Evolutionary conservation across 1,140 invertebrate genomes (phyloP).

Genomic region (Diachasmimorpha longicaudata): DNA sequence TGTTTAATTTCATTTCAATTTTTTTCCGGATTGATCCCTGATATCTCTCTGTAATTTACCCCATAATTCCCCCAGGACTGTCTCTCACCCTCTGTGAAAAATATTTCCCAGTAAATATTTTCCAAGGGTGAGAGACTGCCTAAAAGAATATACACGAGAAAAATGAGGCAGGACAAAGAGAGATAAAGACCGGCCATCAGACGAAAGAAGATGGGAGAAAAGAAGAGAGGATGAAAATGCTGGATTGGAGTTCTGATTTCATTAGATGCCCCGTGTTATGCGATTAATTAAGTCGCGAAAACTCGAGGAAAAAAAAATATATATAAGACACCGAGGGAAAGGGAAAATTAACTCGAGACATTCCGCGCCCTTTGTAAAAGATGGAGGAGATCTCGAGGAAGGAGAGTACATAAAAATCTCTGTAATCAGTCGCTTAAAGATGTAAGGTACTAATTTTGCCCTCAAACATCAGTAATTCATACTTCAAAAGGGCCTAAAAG

Average conservation of each 20-base stretch:
- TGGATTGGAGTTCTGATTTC: slow-evolving; percentile 60
- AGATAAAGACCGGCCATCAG: slow-evolving; percentile 8
- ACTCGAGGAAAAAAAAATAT: slow-evolving; percentile 56
- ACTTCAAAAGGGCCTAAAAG: not conserved
- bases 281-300: slow-evolving; percentile 63
- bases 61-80: not conserved
- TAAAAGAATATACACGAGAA: slow-evolving; percentile 3
- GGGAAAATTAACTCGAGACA: slow-evolving; percentile 56
- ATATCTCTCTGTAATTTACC: not conserved
- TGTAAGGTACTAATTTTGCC: not conserved
- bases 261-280: slow-evolving; percentile 62
- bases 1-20: not conserved
- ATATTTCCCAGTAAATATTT: slow-evolving; percentile 60
- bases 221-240: slow-evolving; percentile 43
- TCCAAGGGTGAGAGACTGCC: not conserved
- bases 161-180: slow-evolving; percentile 2
- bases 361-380: slow-evolving; percentile 37
- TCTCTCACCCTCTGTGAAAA: slow-evolving; percentile 45
- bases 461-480: not conserved
- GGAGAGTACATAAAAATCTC: not conserved
- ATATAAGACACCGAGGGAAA: slow-evolving; percentile 25
- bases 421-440: not conserved
- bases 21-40: slow-evolving; percentile 6
- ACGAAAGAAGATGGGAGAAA: slow-evolving; percentile 34
- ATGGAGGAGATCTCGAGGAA: slow-evolving; percentile 11